Evolutionary conservation across 2,888 invertebrate genomes (phyloP).

Genomic region (Tetrapedia diversipes): DNA sequence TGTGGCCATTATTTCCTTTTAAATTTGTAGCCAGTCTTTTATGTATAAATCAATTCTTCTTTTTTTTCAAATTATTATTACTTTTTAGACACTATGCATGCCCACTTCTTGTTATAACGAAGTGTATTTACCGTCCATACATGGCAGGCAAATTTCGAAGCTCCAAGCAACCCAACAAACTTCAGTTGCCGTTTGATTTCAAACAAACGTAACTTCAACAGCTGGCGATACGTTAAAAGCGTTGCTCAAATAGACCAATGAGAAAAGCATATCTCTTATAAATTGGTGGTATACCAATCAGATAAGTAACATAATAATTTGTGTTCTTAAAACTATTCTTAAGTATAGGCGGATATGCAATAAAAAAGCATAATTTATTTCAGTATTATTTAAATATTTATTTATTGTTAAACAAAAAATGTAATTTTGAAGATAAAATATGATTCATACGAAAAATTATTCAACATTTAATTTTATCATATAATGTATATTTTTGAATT

Average conservation of each 20-base stretch:
- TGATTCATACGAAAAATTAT: no score
- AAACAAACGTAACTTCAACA: conserved; percentile 77
- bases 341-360: conserved; percentile 10
- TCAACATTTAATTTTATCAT: not conserved
- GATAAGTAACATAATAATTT: conserved; percentile 3
- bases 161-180: conserved; percentile 73
- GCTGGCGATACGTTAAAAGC: conserved; percentile 77
- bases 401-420: no score
- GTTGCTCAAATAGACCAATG: conserved; percentile 72
- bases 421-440: no score
- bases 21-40: conserved; percentile 42
- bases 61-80: conserved; percentile 24
- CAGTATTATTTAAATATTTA: not conserved
- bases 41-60: conserved; percentile 26
- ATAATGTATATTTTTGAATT: not conserved
- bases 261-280: conserved; percentile 31
- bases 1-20: conserved; percentile 86
- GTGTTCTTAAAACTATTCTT: conserved; percentile 33
- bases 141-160: conserved; percentile 71
- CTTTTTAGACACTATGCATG: conserved; percentile 50
- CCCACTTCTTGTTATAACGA: conserved; percentile 45
- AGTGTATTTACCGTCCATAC: conserved; percentile 61
- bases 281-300: conserved; percentile 49
- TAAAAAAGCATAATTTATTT: not conserved
- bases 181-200: conserved; percentile 76